These are phyloP conservation scores for Holacanthus passer DNA, from an alignment of 2,113 vertebrate species.

Conservation along the genomic window DNA sequence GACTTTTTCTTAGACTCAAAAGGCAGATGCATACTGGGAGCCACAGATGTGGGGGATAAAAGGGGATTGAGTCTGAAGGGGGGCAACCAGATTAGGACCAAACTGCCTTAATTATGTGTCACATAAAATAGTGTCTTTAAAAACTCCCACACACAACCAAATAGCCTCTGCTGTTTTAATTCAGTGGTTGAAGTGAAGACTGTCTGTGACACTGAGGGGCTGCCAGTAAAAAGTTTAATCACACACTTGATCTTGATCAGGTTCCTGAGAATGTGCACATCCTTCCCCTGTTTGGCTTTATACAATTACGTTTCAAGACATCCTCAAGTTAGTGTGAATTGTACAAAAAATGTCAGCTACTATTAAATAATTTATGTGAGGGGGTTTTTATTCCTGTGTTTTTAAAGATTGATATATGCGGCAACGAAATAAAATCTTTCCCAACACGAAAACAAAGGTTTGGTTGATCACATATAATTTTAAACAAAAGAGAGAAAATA, in stretches of 20 bases:
- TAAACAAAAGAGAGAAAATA: no score
- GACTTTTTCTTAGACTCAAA: background rate
- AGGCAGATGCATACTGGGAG: slow-evolving; percentile 5
- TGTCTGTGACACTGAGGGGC: slow-evolving; percentile 4
- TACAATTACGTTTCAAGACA: background rate
- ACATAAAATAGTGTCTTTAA: slow-evolving; percentile 30
- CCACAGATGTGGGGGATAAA: slow-evolving; percentile 31
- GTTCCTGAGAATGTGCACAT: slow-evolving; percentile 9
- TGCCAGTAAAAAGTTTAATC: slow-evolving; percentile 14
- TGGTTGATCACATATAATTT: no score
- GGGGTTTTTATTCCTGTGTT: no score
- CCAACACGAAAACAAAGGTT: background rate
- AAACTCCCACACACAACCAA: slow-evolving; percentile 25
- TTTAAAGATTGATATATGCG: no score
- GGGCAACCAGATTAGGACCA: slow-evolving; percentile 4
- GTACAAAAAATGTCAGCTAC: no score
- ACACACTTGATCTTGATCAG: slow-evolving; percentile 11
- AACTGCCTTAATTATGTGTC: slow-evolving; percentile 42
- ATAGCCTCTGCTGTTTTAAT: slow-evolving; percentile 35
- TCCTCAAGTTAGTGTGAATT: background rate
- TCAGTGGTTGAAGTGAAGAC: slow-evolving; percentile 38
- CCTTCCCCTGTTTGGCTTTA: background rate
- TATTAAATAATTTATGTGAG: no score
- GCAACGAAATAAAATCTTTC: no score
- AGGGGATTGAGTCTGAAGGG: slow-evolving; percentile 15